A percentile compares a stretch with the other conserved stretches of the same genome.
phyloP scores from a whole-genome alignment of 2,888 invertebrate species.

The Choristoneura rosaceana region DNA sequence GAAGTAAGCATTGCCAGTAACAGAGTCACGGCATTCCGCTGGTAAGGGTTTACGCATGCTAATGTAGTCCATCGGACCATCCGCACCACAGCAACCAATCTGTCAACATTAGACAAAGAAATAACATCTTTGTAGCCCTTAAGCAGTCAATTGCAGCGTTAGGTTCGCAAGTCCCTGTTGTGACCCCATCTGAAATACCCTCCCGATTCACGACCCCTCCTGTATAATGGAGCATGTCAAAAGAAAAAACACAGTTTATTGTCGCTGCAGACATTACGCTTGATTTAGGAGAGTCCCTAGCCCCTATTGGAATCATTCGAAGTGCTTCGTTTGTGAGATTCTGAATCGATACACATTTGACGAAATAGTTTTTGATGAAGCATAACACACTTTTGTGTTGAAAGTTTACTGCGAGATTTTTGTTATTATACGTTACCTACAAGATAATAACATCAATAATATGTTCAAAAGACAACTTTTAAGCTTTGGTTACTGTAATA shows the following conservation, averaged over 20 bases:
- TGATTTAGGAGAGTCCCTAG: slow-evolving; percentile 2
- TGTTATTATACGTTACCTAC: no score
- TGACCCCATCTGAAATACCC: slow-evolving; percentile 6
- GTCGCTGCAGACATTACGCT: slow-evolving; percentile 6
- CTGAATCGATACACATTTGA: neutral
- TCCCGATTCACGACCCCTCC: slow-evolving; percentile 6
- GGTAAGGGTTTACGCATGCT: slow-evolving; percentile 92
- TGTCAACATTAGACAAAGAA: slow-evolving; percentile 55
- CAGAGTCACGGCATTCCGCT: slow-evolving; percentile 93
- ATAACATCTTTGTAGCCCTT: neutral
- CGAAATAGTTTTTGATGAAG: neutral
- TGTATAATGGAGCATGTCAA: slow-evolving; percentile 9
- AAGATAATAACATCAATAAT: no score
- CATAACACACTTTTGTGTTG: neutral
- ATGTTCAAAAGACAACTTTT: no score
- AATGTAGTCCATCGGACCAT: slow-evolving; percentile 93
- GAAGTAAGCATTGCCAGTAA: slow-evolving; percentile 95
- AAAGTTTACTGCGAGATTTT: neutral
- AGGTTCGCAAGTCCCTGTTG: neutral
- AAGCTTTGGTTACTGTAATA: no score
- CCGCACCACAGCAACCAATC: slow-evolving; percentile 96
- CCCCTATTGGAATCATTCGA: neutral
- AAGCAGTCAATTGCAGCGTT: slow-evolving; percentile 12
- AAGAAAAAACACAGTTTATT: slow-evolving; percentile 9
- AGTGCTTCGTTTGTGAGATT: neutral